phyloP scores from a whole-genome alignment of 2,797 vertebrate species.

The Chelmon rostratus region DNA sequence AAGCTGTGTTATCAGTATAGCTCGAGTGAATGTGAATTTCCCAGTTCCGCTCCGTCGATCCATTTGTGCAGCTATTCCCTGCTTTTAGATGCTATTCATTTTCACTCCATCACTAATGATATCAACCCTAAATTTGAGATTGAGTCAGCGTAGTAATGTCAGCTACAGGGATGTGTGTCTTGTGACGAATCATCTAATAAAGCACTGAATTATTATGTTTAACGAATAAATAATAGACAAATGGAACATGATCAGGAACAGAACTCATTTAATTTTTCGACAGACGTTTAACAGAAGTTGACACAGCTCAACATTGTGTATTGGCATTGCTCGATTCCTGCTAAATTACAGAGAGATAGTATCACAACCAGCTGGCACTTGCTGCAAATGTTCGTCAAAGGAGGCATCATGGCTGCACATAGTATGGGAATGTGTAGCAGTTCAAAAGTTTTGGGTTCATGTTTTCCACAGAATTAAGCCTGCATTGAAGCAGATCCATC shows the following conservation, averaged over 20 bases:
- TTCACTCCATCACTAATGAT: not conserved
- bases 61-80: not conserved
- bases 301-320: constrained; percentile 10
- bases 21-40: not conserved
- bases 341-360: constrained; percentile 26
- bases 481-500: constrained; percentile 21
- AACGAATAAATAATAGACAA: not conserved
- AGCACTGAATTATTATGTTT: not conserved
- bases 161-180: not conserved
- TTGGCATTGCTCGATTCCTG: not conserved
- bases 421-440: constrained; percentile 22
- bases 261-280: not conserved
- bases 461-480: constrained; percentile 43
- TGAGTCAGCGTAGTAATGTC: not conserved
- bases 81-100: not conserved
- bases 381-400: constrained; percentile 38
- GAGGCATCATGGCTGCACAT: constrained; percentile 34
- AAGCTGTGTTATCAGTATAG: not conserved
- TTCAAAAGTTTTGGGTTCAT: constrained; percentile 27
- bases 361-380: constrained; percentile 42
- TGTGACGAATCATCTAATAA: not conserved
- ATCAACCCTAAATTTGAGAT: constrained; percentile 1
- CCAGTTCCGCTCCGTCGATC: not conserved
- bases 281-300: not conserved
- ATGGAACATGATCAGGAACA: not conserved